Evolutionary conservation across 2,888 invertebrate species (phyloP), one percentile per base, ranked within the genome.

Genomic region (Pharmacophagus antenor): DNA sequence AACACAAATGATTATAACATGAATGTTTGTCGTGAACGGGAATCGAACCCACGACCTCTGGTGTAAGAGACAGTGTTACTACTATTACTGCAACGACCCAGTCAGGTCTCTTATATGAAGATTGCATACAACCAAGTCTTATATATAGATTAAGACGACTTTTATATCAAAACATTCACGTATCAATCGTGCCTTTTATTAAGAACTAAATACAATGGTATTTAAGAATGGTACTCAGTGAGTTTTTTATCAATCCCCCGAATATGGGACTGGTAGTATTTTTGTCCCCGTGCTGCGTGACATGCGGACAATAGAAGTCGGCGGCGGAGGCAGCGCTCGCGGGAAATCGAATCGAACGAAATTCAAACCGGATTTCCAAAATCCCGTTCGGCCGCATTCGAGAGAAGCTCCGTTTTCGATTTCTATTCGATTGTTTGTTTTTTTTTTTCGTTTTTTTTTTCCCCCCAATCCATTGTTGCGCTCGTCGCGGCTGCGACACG

Each of bases 351-450:
- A 77, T 73, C 79, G 80, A 84, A 88, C 80, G 80, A 82, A 85
- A 81, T 74, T 71, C 72, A 83, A 89, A 89, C 89, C 88, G 88
- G 90, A 88, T 88, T 88, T 86, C 83, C 85, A 84, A 89, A 90
- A 88, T 89, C 88, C 89, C 85, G 86, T 86, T 89, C 77, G 68
- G 78, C 81, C 77, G 85, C 84, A 82, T 81, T 81, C 77, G 77
- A 81, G 87, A 86, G 83, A 87, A 84, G 82, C 82, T 84, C 80
- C 83, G 87, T 89, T 89, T 88, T 90, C 88, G 86, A 86, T 89
- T 89, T 89, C 88, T 88, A 88, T 88, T 84, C 77, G 81, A 86
- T 84, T 88, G 88, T 88, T 90, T 87, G 85, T 88, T 88, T 88
- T 85, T 55, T 55, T 61, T 56, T 61, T 88, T 85, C 47, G 47